Evolutionary conservation across 2,797 vertebrate species (phyloP).

Genomic region (Gymnothorax javanicus): DNA sequence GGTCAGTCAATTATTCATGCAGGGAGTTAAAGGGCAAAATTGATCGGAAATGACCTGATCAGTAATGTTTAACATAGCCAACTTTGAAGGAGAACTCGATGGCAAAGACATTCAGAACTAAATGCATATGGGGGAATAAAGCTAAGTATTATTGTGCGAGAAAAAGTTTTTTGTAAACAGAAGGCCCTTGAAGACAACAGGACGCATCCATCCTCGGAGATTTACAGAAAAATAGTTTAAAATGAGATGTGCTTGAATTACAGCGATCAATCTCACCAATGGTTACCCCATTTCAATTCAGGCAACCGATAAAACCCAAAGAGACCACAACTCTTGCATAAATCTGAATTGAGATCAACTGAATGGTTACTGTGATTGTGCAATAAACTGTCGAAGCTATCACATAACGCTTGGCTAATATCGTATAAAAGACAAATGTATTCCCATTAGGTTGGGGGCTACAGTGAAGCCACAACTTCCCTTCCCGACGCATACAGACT

Average conservation of each 20-base stretch:
- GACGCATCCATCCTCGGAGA: neutral
- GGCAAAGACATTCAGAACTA: neutral
- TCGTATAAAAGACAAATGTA: neutral
- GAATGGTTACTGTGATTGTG: too few relatives aligned
- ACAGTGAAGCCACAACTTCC: neutral
- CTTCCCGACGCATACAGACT: neutral
- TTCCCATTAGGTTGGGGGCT: slow-evolving; percentile 24
- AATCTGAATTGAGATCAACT: neutral
- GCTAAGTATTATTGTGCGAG: neutral
- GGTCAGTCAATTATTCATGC: neutral
- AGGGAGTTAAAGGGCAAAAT: neutral
- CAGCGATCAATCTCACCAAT: neutral
- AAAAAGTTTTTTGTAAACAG: neutral
- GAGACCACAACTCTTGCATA: neutral
- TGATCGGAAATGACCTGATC: neutral
- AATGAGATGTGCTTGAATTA: neutral
- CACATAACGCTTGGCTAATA: neutral
- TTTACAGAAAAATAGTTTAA: neutral
- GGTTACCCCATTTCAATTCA: neutral
- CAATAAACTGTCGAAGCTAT: neutral
- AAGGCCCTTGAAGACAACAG: neutral
- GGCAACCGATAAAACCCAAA: neutral
- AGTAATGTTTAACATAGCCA: neutral
- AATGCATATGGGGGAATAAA: neutral
- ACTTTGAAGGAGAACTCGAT: neutral